A percentile compares a stretch with the other conserved stretches of the same genome.
Conservation (phyloP, 2,113 vertebrate species). For the Tupaia chinensis region DNA sequence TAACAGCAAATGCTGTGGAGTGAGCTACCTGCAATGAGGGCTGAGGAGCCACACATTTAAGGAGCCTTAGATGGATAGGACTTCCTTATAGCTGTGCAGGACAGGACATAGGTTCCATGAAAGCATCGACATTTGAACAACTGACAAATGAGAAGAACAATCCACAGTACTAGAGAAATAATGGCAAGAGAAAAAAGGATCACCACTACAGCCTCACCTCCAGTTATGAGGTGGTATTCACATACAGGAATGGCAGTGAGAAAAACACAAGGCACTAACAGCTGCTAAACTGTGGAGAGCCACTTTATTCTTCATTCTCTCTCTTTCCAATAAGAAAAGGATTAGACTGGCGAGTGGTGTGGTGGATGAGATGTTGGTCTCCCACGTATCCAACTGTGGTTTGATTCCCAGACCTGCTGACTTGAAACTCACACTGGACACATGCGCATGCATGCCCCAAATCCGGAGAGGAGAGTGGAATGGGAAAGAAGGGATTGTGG, state of each 20-base stretch:
- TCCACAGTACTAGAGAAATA: not conserved
- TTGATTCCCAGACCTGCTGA: no score
- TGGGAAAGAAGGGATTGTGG: no score
- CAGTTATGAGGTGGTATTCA: not conserved
- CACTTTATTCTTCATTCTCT: not conserved
- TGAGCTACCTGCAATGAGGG: not conserved
- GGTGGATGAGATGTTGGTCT: no score
- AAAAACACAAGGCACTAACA: not conserved
- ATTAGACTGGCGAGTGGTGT: no score
- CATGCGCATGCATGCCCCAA: no score
- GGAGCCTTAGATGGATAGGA: not conserved
- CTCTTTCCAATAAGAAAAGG: not conserved
- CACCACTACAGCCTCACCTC: not conserved
- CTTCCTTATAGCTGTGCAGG: not conserved
- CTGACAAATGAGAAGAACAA: not conserved
- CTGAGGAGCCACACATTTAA: not conserved
- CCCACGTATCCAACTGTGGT: no score
- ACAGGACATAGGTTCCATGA: not conserved
- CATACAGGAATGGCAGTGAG: not conserved
- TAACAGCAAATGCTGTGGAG: not conserved
- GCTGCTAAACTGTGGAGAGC: no score
- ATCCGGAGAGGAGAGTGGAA: no score
- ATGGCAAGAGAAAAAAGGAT: not conserved
- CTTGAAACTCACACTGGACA: no score
- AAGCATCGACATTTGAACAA: not conserved